Conservation (phyloP, 2,888 invertebrate genomes). For the Carcina quercana region DNA sequence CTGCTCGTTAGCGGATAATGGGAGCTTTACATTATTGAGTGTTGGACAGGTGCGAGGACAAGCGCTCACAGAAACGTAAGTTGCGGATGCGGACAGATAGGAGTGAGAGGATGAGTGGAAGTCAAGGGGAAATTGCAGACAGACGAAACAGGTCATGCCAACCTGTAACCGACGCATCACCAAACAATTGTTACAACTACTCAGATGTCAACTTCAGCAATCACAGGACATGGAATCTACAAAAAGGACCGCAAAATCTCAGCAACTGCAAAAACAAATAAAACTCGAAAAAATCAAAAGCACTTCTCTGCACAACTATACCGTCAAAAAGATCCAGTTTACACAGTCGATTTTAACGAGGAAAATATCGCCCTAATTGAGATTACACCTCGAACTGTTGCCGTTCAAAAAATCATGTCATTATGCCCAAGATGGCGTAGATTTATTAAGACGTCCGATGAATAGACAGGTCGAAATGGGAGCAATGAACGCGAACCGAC, state of each 20-base stretch:
- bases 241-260: no score
- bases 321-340: constrained; percentile 44
- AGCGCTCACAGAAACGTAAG: constrained; percentile 23
- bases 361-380: constrained; percentile 68
- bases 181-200: no score
- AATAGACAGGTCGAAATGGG: constrained; percentile 58
- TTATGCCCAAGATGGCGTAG: constrained; percentile 62
- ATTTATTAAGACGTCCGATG: constrained; percentile 60
- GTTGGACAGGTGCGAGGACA: constrained; percentile 34
- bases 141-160: no score
- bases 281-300: constrained; percentile 12
- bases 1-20: constrained; percentile 63
- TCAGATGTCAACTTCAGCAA: no score
- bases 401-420: constrained; percentile 60
- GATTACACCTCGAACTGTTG: constrained; percentile 56
- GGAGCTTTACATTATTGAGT: constrained; percentile 51
- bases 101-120: no score
- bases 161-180: no score
- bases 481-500: constrained; percentile 28
- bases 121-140: no score
- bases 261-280: no score
- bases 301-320: constrained; percentile 30
- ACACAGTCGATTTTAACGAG: constrained; percentile 62
- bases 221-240: no score
- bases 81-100: constrained; percentile 9